A percentile compares a stretch with the other conserved stretches of the same genome.
These are phyloP conservation scores for Tipula vernalis DNA, from an alignment of 2,888 invertebrate species.

Conservation along the genomic window DNA sequence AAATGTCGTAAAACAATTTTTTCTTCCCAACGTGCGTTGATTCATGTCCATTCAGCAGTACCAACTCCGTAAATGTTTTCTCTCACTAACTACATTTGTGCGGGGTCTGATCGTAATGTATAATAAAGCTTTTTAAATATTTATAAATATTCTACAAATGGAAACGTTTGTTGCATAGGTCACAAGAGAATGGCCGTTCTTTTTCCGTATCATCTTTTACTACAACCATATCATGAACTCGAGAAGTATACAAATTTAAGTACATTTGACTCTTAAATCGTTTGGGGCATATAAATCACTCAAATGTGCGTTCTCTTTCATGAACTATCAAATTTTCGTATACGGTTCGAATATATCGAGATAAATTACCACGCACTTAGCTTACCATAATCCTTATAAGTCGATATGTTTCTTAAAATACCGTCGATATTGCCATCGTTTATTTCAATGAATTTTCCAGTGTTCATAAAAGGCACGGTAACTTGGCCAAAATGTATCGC, in stretches of 20 bases:
- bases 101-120: not conserved
- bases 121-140: slow-evolving; percentile 19
- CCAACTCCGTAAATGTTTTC: not conserved
- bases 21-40: not conserved
- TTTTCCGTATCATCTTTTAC: not conserved
- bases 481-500: not conserved
- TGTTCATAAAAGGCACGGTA: not conserved
- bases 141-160: not conserved
- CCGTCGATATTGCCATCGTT: not conserved
- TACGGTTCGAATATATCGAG: not conserved
- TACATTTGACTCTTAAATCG: not conserved
- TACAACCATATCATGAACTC: not conserved
- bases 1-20: not conserved
- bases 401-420: not conserved
- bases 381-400: not conserved
- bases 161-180: not conserved
- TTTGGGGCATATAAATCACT: not conserved
- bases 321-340: not conserved
- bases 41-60: not conserved
- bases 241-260: not conserved
- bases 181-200: not conserved
- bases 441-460: not conserved
- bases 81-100: not conserved
- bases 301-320: too few relatives aligned
- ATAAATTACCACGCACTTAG: not conserved